Percentiles rank a stretch among this genome's conserved stretches.
Evolutionary conservation across 2,888 invertebrate species (phyloP).

Genomic region (Aphodius sticticus): DNA sequence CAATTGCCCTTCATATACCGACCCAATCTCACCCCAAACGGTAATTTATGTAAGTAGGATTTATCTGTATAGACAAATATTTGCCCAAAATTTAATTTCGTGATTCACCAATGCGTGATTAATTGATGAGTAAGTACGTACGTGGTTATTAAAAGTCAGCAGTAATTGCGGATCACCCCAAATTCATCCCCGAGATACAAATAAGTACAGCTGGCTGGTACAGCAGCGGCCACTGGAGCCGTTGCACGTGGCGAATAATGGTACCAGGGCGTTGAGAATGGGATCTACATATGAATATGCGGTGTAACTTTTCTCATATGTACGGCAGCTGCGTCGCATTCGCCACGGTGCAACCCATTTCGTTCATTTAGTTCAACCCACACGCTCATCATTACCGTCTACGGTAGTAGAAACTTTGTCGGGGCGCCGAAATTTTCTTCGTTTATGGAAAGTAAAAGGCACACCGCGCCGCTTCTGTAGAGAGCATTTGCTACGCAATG

Average conservation of each 20-base stretch:
- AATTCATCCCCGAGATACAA: conserved; percentile 15
- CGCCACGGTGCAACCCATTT: conserved; percentile 37
- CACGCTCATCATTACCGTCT: conserved; percentile 6
- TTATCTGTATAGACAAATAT: conserved; percentile 14
- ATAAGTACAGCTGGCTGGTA: conserved; percentile 11
- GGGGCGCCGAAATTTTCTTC: conserved; percentile 5
- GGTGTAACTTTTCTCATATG: conserved; percentile 34
- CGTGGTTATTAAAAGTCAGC: conserved; percentile 14
- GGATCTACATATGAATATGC: conserved; percentile 38
- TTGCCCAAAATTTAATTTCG: conserved; percentile 22
- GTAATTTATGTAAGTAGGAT: not conserved
- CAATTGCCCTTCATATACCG: not conserved
- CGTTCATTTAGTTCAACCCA: conserved; percentile 32
- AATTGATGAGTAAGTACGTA: conserved; percentile 6
- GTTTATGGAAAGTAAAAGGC: conserved; percentile 19
- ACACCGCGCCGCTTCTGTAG: conserved; percentile 10
- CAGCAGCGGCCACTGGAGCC: conserved; percentile 31
- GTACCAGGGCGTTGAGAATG: conserved; percentile 29
- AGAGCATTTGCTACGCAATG: conserved; percentile 11
- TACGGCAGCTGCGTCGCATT: conserved; percentile 36
- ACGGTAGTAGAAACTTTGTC: not conserved
- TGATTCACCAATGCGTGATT: conserved; percentile 18
- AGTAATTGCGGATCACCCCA: conserved; percentile 27
- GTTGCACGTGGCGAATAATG: conserved; percentile 37
- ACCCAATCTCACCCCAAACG: not conserved